Percentiles rank a stretch among this genome's conserved stretches.
These are phyloP conservation scores for Blastobasis adustella DNA, from an alignment of 2,888 invertebrate species.

Conservation along the genomic window DNA sequence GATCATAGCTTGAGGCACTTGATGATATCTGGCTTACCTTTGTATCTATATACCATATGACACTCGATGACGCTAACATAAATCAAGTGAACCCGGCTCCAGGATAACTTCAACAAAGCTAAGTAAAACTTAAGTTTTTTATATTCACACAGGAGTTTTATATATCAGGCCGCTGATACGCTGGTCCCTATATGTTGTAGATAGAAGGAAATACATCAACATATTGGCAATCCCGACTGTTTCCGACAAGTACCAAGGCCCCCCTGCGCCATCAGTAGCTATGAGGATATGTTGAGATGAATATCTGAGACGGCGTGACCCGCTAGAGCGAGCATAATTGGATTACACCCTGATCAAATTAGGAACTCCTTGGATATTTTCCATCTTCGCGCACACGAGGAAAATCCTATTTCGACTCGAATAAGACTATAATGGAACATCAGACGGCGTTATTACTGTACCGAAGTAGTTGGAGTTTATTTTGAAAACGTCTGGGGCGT, in stretches of 20 bases:
- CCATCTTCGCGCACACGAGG: slow-evolving; percentile 35
- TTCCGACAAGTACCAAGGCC: background rate
- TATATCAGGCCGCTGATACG: no score
- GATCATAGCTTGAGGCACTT: no score
- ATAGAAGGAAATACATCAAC: no score
- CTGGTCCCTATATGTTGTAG: no score
- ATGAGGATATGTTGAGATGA: background rate
- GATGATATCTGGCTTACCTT: no score
- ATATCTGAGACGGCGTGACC: slow-evolving; percentile 21
- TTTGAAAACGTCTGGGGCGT: no score
- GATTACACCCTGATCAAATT: slow-evolving; percentile 61
- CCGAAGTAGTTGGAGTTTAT: background rate
- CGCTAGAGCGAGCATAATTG: slow-evolving; percentile 44
- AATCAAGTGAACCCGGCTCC: no score
- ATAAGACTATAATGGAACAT: slow-evolving; percentile 18
- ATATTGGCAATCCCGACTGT: background rate
- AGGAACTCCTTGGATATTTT: slow-evolving; percentile 54
- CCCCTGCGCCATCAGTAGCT: background rate
- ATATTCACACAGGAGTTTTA: no score
- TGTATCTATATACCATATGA: no score
- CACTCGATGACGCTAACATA: no score
- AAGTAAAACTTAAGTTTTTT: no score
- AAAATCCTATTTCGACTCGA: slow-evolving; percentile 33
- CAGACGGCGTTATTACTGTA: slow-evolving; percentile 5
- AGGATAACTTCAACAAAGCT: no score